Evolutionary conservation across 2,888 invertebrate species (phyloP).

Genomic region (Leptinotarsa haldemani): DNA sequence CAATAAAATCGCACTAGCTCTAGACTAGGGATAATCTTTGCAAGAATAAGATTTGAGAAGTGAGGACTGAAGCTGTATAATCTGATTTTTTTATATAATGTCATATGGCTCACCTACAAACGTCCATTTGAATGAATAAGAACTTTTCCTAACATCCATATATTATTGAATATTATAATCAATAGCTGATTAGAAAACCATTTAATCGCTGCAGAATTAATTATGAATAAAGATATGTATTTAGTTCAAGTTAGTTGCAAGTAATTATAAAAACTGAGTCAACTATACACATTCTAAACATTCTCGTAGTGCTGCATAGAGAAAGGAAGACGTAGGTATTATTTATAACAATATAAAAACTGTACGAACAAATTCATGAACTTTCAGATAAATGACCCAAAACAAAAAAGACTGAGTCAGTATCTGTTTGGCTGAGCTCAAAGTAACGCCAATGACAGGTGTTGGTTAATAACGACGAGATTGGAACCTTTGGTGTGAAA

Average conservation of each 20-base stretch:
- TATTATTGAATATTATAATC: background rate
- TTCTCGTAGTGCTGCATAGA: background rate
- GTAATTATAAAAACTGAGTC: background rate
- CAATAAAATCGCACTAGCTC: no score
- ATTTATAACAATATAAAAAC: no score
- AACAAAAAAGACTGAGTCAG: no score
- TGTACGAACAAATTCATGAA: no score
- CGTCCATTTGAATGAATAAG: background rate
- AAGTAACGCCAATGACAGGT: no score
- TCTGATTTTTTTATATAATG: background rate
- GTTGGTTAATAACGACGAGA: no score
- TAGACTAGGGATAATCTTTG: no score
- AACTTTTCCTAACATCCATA: background rate
- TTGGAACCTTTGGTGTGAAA: no score
- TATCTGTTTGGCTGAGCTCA: no score
- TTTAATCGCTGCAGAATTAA: background rate
- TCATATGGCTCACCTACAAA: background rate
- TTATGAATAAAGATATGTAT: conserved; percentile 3
- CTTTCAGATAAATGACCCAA: no score
- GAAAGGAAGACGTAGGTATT: background rate
- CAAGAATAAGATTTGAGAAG: background rate
- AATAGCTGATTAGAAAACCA: background rate
- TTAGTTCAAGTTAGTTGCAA: background rate
- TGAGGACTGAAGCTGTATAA: background rate
- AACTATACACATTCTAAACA: background rate